Conservation (phyloP, 2,888 invertebrate species). For the Drosophila subsilvestris region DNA sequence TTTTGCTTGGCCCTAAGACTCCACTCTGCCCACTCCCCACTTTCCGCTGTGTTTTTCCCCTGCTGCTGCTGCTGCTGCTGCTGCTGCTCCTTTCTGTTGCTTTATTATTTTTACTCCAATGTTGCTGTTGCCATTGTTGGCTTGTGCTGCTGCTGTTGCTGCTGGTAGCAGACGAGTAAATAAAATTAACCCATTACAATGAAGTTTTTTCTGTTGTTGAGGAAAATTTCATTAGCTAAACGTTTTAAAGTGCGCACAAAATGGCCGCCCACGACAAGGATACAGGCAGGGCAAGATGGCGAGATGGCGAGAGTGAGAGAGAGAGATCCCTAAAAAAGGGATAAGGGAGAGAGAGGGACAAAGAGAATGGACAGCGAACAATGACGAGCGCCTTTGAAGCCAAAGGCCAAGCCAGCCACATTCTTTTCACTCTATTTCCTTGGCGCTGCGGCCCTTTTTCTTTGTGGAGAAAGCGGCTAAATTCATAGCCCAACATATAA, state of each 20-base stretch:
- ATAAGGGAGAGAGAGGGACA: conserved; percentile 1
- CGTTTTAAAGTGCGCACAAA: conserved; percentile 77
- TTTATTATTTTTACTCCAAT: conserved; percentile 56
- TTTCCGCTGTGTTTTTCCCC: conserved; percentile 6
- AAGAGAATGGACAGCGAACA: conserved; percentile 35
- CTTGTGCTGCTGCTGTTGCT: conserved; percentile 9
- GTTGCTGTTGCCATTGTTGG: conserved; percentile 38
- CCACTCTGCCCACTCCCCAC: conserved; percentile 3
- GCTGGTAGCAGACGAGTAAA: conserved; percentile 61
- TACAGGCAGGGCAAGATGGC: too few relatives aligned
- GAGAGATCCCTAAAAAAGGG: conserved; percentile 35
- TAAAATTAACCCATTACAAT: conserved; percentile 81
- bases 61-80: conserved; percentile 11
- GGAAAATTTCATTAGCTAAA: conserved; percentile 79
- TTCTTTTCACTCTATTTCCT: conserved; percentile 74
- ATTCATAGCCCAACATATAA: conserved; percentile 76
- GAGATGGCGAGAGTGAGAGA: neutral
- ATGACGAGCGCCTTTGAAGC: conserved; percentile 65
- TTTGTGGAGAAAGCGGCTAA: conserved; percentile 49
- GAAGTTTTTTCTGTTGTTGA: conserved; percentile 67
- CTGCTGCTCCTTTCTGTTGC: conserved; percentile 34
- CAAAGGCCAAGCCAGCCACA: conserved; percentile 65
- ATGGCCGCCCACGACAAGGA: conserved; percentile 34
- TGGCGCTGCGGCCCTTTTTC: conserved; percentile 42
- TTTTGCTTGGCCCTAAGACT: conserved; percentile 50